phyloP scores from a whole-genome alignment of 2,797 vertebrate species.

The Harpagifer antarcticus region DNA sequence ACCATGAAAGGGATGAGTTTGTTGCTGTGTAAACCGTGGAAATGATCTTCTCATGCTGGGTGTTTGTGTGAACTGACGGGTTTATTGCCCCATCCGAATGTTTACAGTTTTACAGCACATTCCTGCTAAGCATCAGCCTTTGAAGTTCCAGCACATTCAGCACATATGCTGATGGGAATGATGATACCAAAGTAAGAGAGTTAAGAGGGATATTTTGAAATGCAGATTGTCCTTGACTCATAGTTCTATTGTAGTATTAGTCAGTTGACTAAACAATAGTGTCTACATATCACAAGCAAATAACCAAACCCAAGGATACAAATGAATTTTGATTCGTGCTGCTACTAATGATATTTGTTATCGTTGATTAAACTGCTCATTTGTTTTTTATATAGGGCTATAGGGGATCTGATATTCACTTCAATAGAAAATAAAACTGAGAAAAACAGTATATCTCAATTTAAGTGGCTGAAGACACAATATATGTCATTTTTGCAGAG shows the following conservation, averaged over 20 bases:
- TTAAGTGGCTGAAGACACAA: too few relatives aligned
- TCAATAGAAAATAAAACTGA: too few relatives aligned
- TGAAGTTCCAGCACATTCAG: slow-evolving; percentile 51
- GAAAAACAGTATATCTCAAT: too few relatives aligned
- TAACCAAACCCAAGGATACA: slow-evolving; percentile 22
- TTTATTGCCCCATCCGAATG: slow-evolving; percentile 47
- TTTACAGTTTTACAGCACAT: slow-evolving; percentile 63
- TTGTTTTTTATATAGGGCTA: too few relatives aligned
- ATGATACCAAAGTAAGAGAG: slow-evolving; percentile 23
- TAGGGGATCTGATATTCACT: too few relatives aligned
- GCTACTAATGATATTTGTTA: too few relatives aligned
- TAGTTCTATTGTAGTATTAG: neutral
- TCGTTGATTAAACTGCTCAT: too few relatives aligned
- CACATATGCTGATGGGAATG: slow-evolving; percentile 31
- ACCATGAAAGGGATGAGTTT: slow-evolving; percentile 45
- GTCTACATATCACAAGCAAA: slow-evolving; percentile 9
- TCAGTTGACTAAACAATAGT: neutral
- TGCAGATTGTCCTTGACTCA: neutral
- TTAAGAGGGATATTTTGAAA: slow-evolving; percentile 13
- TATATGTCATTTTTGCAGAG: too few relatives aligned
- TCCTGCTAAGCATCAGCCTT: slow-evolving; percentile 41
- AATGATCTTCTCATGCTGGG: slow-evolving; percentile 45
- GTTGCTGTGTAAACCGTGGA: slow-evolving; percentile 57
- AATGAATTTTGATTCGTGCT: slow-evolving; percentile 1
- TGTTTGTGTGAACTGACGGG: slow-evolving; percentile 46